Conservation (phyloP, 2,113 vertebrate genomes). For the Bubalus kerabau region DNA sequence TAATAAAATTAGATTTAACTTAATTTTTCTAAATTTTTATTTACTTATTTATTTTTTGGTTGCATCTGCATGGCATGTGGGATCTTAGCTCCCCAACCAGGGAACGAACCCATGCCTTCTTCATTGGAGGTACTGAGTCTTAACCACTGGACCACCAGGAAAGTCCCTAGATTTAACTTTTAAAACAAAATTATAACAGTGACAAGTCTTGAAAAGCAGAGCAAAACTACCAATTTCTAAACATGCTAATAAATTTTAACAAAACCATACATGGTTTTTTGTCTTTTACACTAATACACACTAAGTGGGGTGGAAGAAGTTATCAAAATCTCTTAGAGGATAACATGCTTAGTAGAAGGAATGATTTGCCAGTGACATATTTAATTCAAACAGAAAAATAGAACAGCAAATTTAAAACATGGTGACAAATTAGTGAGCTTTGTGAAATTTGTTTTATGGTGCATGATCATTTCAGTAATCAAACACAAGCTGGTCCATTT, state of each 20-base stretch:
- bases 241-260: not conserved
- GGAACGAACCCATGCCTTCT: not conserved
- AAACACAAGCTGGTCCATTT: conserved; percentile 66
- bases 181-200: not conserved
- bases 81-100: not conserved
- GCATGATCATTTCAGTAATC: conserved; percentile 49
- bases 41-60: not conserved
- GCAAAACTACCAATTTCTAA: not conserved
- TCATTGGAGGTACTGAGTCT: not conserved
- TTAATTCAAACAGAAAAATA: conserved; percentile 21
- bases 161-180: not conserved
- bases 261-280: not conserved
- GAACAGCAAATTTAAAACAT: conserved; percentile 24
- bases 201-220: conserved; percentile 10
- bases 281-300: not conserved
- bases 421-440: conserved; percentile 20
- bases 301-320: not conserved
- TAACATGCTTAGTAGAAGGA: not conserved
- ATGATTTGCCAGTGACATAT: conserved; percentile 27
- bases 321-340: not conserved
- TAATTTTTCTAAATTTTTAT: not conserved
- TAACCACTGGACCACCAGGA: not conserved
- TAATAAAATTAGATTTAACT: not conserved
- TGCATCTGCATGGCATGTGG: accelerated
- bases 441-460: conserved; percentile 32